Evolutionary conservation across 2,888 invertebrate genomes (phyloP).

Genomic region (Acanthococcus lagerstroemiae): DNA sequence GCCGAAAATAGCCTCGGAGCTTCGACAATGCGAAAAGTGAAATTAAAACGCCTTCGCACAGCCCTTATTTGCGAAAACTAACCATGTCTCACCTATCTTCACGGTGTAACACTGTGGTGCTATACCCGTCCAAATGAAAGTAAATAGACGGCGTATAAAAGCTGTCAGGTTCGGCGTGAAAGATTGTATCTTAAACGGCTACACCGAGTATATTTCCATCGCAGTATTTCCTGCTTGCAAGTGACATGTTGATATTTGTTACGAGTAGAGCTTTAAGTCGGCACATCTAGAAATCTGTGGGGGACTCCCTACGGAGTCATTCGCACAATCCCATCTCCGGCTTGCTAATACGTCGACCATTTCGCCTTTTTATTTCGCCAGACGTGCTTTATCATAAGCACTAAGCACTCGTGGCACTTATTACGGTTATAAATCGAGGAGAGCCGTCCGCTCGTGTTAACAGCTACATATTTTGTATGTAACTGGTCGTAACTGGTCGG

Average conservation of each 20-base stretch:
- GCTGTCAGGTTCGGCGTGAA: constrained; percentile 2
- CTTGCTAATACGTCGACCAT: not conserved
- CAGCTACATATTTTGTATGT: too few relatives aligned
- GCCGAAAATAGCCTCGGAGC: too few relatives aligned
- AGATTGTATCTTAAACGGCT: constrained; percentile 14
- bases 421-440: constrained; percentile 17
- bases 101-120: too few relatives aligned
- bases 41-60: too few relatives aligned
- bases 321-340: constrained; percentile 9
- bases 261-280: constrained; percentile 12
- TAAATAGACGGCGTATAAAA: too few relatives aligned
- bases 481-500: too few relatives aligned
- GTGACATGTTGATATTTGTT: constrained; percentile 26
- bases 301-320: constrained; percentile 21
- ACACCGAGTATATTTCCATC: not conserved
- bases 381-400: constrained; percentile 11
- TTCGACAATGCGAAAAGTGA: too few relatives aligned
- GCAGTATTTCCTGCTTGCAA: constrained; percentile 20
- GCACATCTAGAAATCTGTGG: not conserved
- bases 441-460: constrained; percentile 6
- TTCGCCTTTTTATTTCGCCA: not conserved
- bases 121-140: too few relatives aligned
- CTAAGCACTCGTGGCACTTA: constrained; percentile 15
- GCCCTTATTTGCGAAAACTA: too few relatives aligned
- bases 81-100: too few relatives aligned